phyloP scores from a whole-genome alignment of 2,888 invertebrate species.

The Oscheius sp. region DNA sequence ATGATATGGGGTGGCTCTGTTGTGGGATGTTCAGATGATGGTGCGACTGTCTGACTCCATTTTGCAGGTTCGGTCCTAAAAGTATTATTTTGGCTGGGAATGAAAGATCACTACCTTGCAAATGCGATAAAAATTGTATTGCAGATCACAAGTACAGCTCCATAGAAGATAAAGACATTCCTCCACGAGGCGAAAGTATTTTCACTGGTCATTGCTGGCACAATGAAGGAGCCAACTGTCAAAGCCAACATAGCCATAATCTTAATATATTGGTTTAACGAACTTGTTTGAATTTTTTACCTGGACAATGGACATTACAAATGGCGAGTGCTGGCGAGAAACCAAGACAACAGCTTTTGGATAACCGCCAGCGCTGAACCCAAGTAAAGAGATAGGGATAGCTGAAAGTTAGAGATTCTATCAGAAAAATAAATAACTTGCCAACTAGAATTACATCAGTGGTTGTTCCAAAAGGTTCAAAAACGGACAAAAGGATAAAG shows the following conservation, averaged over 20 bases:
- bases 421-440: conserved; percentile 21
- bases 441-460: conserved; percentile 45
- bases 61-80: conserved; percentile 43
- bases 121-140: conserved; percentile 43
- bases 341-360: conserved; percentile 57
- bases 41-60: conserved; percentile 34
- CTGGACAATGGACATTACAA: conserved; percentile 56
- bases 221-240: conserved; percentile 56
- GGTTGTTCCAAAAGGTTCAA: conserved; percentile 40
- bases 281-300: conserved; percentile 1
- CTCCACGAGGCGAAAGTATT: conserved; percentile 51
- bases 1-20: conserved; percentile 14
- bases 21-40: background rate
- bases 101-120: conserved; percentile 30
- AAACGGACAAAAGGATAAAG: conserved; percentile 46
- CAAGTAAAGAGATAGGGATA: conserved; percentile 52
- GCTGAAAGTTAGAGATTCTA: conserved; percentile 32
- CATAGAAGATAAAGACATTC: conserved; percentile 49
- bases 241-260: conserved; percentile 52
- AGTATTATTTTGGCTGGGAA: background rate
- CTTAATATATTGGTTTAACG: no score
- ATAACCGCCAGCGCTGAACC: conserved; percentile 61
- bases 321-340: conserved; percentile 54
- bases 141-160: conserved; percentile 38
- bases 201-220: conserved; percentile 50